Base-by-base conservation (phyloP, 2,888 invertebrate species). In the Caenorhabditis sp. region DNA sequence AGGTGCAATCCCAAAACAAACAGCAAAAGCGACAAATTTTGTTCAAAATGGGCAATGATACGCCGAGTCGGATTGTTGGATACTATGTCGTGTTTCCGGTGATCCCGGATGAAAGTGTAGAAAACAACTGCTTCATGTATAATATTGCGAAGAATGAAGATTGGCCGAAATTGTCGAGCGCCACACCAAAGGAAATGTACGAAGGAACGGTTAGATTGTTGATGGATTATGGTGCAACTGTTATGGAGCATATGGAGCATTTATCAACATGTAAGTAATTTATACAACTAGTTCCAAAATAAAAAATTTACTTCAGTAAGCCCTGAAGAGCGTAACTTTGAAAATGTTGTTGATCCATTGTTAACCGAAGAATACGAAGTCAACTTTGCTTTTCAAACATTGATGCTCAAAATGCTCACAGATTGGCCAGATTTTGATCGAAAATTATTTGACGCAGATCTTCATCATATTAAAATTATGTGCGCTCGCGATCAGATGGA, bases 211-310 rank as follows among this genome's bases (percentile, higher is more conserved):
- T 87, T 8, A 66, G 83, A 61, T 71, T 83, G 76, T 61, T 87
- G 23, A 85, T 87, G 84, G 87, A 87, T 62, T 84, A 84, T 69
- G 85, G 87, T 31, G 87, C 87, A 14, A 87, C 85, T 31, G 75
- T 81, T 8, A 73, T 81, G 75, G 85, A 87, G 61, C 87, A 85
- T 50, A 67, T 81, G 61, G 84, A 87, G 60, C 77, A 83, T 63
- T 58, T 86, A 17, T 76, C 84, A 38, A 77, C 78, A 27, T 75
- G 84, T 76, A 58, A 54, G 66, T 52, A 36, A 31, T 49, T 26
- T 17, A 17, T 60, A 2, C 5, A 26, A 17, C 21, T 26, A 12
- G 7, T 36, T 21, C n/a, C 17, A 7, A 56, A n/a, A n/a, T n/a
- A n/a, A 12, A 17, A 21, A 54, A 2, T 26, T 25, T 10, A 14